Evolutionary conservation across 2,888 invertebrate genomes (phyloP), one percentile per base, ranked within the genome.

Genomic region (Xanthorhoe spadicearia): DNA sequence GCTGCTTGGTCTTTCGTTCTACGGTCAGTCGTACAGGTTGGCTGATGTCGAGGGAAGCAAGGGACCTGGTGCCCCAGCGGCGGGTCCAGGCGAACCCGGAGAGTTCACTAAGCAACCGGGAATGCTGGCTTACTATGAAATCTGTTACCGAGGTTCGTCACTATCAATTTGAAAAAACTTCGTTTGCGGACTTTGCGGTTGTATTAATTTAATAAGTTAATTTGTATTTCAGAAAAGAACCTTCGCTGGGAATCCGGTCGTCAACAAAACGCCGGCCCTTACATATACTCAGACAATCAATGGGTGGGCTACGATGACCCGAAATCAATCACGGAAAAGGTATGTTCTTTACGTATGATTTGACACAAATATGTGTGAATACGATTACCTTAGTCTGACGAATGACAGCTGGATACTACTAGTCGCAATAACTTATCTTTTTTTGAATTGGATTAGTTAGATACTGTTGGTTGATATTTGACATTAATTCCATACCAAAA

Each of bases 241-340:
- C 89, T 95, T 55, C 94, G 95, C 28, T 97, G 97, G 97, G 93
- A 92, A 62, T 94, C 94, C 0, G 95, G 94, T n/a, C 89, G 94
- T 55, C 92, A 93, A 60, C 94, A 94, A 58, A 90, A 94, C 0
- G 94, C 95, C 43, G 96, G 96, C 2, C 97, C 98, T 0, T 97
- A 96, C 81, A 95, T 98, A 0, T 95, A 96, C 85, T 93, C 94
- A 8, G 95, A 95, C 51, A 95, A 97, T 77, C 98, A 98, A 81
- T 98, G 98, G 97, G 97, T 98, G 46, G 97, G 98, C 50, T 98
- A 95, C 80, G 98, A 98, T 81, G 97, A 98, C 85, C 92, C 94
- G 0, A 94, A 95, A 66, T 97, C 97, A 13, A 94, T 98, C 15
- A 94, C 94, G 67, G 94, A 95, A 73, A 97, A 97, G 89, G 96